These are phyloP conservation scores for Octomys mimax DNA, from an alignment of 2,797 vertebrate species.

Conservation along the genomic window DNA sequence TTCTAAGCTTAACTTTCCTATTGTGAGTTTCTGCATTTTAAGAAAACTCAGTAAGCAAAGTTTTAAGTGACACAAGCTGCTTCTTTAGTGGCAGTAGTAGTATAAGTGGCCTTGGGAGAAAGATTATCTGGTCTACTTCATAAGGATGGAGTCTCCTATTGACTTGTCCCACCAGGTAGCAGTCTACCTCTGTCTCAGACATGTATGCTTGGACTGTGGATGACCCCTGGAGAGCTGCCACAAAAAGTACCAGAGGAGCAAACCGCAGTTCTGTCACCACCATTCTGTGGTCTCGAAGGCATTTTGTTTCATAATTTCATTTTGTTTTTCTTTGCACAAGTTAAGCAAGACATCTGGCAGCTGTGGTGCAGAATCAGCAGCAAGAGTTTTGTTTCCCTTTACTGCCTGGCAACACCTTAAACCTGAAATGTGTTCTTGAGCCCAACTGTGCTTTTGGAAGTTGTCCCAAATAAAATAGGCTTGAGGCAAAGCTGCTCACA, in stretches of 20 bases:
- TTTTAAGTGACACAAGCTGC: background rate
- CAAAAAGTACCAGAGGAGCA: background rate
- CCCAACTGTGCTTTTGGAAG: background rate
- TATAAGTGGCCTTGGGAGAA: too few species aligned
- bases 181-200: background rate
- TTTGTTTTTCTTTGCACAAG: conserved; percentile 74
- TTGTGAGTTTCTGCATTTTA: background rate
- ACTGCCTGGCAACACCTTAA: conserved; percentile 41
- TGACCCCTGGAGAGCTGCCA: background rate
- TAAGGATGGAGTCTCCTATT: background rate
- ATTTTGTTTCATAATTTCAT: conserved; percentile 65
- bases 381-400: conserved; percentile 57
- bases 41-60: background rate
- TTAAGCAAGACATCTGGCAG: conserved; percentile 79
- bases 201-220: too few species aligned
- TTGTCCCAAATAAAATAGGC: conserved; percentile 44
- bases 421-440: conserved; percentile 1
- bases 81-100: background rate
- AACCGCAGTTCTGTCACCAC: background rate
- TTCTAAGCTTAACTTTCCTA: background rate
- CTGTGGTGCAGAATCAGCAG: conserved; percentile 77
- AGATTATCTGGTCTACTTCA: background rate
- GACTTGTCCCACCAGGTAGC: background rate
- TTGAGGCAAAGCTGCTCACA: background rate
- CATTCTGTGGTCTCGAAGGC: background rate